Percentiles rank a stretch among this genome's conserved stretches.
Conservation (phyloP, 2,888 invertebrate species). For the Parnassius smintheus region DNA sequence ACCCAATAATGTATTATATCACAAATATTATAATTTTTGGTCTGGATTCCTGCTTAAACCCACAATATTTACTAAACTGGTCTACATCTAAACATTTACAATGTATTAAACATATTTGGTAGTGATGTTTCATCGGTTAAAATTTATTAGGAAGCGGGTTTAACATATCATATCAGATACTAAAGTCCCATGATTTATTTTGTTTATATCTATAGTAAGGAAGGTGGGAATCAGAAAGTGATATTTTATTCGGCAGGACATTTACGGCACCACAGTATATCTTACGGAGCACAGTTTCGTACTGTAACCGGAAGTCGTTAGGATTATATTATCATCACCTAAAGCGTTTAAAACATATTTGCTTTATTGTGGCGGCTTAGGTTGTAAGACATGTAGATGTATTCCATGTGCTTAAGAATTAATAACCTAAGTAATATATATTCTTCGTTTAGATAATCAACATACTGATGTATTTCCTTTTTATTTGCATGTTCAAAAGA, state of each 20-base stretch:
- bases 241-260: slow-evolving; percentile 9
- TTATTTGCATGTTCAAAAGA: no score
- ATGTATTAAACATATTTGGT: background rate
- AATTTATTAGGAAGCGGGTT: slow-evolving; percentile 17
- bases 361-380: background rate
- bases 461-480: no score
- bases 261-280: slow-evolving; percentile 4
- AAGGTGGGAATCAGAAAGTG: slow-evolving; percentile 9
- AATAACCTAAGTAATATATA: no score
- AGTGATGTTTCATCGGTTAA: slow-evolving; percentile 13
- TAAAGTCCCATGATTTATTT: slow-evolving; percentile 20
- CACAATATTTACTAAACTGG: no score
- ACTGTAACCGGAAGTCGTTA: slow-evolving; percentile 11
- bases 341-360: background rate
- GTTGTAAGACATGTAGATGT: background rate
- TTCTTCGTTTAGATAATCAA: no score
- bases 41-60: no score
- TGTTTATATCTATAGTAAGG: slow-evolving; percentile 8
- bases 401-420: no score
- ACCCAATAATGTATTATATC: no score
- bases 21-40: no score
- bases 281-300: background rate
- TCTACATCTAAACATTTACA: no score
- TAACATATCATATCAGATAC: slow-evolving; percentile 22
- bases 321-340: background rate